These are phyloP conservation scores for Drosophila kuntzei DNA, from an alignment of 2,888 invertebrate species.

Conservation along the genomic window DNA sequence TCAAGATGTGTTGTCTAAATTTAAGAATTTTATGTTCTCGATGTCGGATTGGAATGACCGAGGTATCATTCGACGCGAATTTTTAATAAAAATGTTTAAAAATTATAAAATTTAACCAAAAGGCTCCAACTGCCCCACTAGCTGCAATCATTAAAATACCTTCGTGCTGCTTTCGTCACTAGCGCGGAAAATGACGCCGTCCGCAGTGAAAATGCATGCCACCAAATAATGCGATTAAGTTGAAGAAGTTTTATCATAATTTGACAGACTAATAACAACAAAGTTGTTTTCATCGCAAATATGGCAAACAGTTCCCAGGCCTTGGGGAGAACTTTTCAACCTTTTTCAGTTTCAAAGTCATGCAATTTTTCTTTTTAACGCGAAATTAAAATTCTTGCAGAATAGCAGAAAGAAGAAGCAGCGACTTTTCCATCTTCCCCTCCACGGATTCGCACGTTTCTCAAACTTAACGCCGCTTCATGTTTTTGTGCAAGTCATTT, in stretches of 20 bases:
- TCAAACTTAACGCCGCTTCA: slow-evolving; percentile 50
- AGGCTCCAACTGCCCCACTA: no score
- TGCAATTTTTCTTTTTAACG: slow-evolving; percentile 46
- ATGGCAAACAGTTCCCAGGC: slow-evolving; percentile 12
- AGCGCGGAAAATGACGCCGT: no score
- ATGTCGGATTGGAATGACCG: no score
- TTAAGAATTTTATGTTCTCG: no score
- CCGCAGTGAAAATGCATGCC: no score
- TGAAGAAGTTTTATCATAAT: not conserved
- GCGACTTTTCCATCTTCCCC: slow-evolving; percentile 18
- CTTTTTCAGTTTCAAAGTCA: slow-evolving; percentile 37
- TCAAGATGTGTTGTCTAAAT: no score
- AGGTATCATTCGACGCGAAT: no score
- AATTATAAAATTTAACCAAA: no score
- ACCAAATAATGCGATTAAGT: not conserved
- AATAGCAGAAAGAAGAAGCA: slow-evolving; percentile 12
- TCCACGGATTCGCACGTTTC: slow-evolving; percentile 3
- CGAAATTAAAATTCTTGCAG: slow-evolving; percentile 66
- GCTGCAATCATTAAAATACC: no score
- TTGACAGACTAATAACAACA: slow-evolving; percentile 29
- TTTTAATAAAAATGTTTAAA: no score
- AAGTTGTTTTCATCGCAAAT: slow-evolving; percentile 22
- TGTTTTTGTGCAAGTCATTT: slow-evolving; percentile 80
- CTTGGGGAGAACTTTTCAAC: slow-evolving; percentile 24
- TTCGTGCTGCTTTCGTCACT: no score